Conservation (phyloP, 2,888 invertebrate genomes). For the Pinctada fucata region DNA sequence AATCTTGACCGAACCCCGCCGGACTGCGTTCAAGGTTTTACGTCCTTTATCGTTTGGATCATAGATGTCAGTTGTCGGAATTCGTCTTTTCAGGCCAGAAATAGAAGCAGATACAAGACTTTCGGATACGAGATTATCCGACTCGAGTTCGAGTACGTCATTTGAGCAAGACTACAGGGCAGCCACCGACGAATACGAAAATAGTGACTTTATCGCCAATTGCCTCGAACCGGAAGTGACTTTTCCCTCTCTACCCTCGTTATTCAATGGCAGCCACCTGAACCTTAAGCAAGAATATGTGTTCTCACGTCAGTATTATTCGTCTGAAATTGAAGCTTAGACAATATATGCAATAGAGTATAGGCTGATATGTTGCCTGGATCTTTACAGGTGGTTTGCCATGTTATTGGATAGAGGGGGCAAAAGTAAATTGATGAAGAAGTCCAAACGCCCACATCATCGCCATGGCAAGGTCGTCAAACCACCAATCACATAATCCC, state of each 20-base stretch:
- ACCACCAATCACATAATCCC: constrained; percentile 18
- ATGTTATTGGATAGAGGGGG: constrained; percentile 60
- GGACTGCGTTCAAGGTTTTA: background rate
- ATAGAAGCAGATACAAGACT: constrained; percentile 9
- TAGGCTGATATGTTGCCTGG: constrained; percentile 33
- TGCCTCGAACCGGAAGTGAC: constrained; percentile 33
- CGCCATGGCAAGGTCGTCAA: constrained; percentile 52
- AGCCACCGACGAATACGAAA: constrained; percentile 24
- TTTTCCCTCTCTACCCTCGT: constrained; percentile 52
- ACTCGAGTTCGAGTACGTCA: constrained; percentile 18
- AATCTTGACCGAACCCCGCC: background rate
- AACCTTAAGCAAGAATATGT: constrained; percentile 34
- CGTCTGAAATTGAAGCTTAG: constrained; percentile 30
- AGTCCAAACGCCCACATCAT: constrained; percentile 54
- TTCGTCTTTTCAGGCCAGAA: constrained; percentile 14
- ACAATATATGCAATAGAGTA: constrained; percentile 17
- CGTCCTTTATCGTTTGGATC: background rate
- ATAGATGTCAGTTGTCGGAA: background rate
- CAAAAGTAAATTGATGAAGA: constrained; percentile 62
- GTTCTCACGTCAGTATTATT: constrained; percentile 26
- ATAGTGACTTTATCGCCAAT: constrained; percentile 35
- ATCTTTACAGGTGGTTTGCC: constrained; percentile 69
- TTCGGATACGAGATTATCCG: background rate
- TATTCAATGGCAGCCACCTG: constrained; percentile 53
- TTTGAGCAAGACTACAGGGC: constrained; percentile 26